Base-by-base conservation (phyloP, 2,888 invertebrate genomes). In the Cryptocephalus primarius region DNA sequence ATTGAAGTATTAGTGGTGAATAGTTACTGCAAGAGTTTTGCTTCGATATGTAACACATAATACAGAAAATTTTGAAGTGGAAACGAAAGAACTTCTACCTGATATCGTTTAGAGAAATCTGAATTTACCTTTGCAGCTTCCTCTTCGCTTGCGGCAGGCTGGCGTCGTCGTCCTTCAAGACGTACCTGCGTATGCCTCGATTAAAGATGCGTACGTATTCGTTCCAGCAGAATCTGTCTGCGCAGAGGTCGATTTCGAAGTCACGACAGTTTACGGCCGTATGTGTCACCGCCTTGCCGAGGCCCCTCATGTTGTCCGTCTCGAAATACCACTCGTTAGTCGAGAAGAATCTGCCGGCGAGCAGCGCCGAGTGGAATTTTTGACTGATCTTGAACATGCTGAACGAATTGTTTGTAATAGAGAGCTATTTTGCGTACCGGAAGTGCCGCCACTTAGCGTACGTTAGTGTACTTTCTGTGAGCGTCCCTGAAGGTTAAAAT, bases 331-430 rank as follows among this genome's bases (percentile, higher is more conserved):
- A 95, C 56, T 92, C 85, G 64, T 86, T 79, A 22, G 83, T 77
- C 0, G 90, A 85, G 64, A 93, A 94, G 65, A 87, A 93, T 62
- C 86, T 83, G 0, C 92, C 85, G 0, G 83, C 83, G 12, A 81
- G 76, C 0, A 88, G 81, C 0, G 89, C 85, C 61, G 80, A 77
- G 58, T 87, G 82, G 65, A 91, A 83, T 50, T 86, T 82, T 45
- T 78, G 79, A n/a, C 88, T 85, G 1, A 89, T 78, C 62, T 85
- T 88, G 68, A 91, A 77, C 82, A 91, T 89, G 54, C 89, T 89
- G 66, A 12, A 70, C 22, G 6, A 22, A 6, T 22, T 6, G 22
- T 6, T n/a, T n/a, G n/a, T n/a, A n/a, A n/a, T n/a, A n/a, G n/a
- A n/a, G n/a, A n/a, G n/a, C n/a, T n/a, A n/a, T n/a, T n/a, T n/a